These are phyloP conservation scores for Macrostomum lignano DNA, from an alignment of 1,140 invertebrate species.

Conservation along the genomic window DNA sequence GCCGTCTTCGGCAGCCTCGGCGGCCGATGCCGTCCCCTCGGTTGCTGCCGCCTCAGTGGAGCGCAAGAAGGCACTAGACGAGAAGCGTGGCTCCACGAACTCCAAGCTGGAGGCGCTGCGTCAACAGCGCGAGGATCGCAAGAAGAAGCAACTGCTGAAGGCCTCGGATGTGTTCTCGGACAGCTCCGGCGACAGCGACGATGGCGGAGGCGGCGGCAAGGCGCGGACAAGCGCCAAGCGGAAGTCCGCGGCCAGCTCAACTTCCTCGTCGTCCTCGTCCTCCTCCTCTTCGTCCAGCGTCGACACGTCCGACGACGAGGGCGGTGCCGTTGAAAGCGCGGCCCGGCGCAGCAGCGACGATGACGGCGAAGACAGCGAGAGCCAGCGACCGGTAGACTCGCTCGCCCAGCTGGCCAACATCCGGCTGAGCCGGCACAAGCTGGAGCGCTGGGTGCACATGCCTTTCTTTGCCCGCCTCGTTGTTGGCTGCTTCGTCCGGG, in stretches of 20 bases:
- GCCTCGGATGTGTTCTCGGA: slow-evolving; percentile 50
- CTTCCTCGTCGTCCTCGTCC: slow-evolving; percentile 9
- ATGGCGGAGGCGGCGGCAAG: no score
- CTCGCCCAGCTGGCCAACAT: slow-evolving; percentile 49
- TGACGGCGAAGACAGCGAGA: slow-evolving; percentile 5
- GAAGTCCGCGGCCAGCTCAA: slow-evolving; percentile 15
- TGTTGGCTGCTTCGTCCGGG: slow-evolving; percentile 67
- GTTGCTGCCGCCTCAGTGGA: no score
- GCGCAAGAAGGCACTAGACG: no score
- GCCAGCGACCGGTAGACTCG: slow-evolving; percentile 34
- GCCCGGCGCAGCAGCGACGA: not conserved
- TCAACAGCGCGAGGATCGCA: slow-evolving; percentile 62
- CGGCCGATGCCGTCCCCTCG: no score
- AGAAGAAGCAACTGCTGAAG: slow-evolving; percentile 60
- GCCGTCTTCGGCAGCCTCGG: no score
- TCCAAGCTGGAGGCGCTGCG: slow-evolving; percentile 1
- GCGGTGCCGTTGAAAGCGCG: no score
- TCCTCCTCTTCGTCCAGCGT: slow-evolving; percentile 15
- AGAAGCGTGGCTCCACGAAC: no score
- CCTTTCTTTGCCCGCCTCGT: slow-evolving; percentile 72
- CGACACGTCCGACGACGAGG: no score
- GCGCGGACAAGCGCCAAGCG: slow-evolving; percentile 23
- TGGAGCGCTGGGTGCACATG: slow-evolving; percentile 71
- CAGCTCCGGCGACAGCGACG: slow-evolving; percentile 29
- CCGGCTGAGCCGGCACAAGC: slow-evolving; percentile 57